Percentiles rank a stretch among this genome's conserved stretches.
Conservation (phyloP, 2,888 invertebrate species). For the Xylocampa areola region DNA sequence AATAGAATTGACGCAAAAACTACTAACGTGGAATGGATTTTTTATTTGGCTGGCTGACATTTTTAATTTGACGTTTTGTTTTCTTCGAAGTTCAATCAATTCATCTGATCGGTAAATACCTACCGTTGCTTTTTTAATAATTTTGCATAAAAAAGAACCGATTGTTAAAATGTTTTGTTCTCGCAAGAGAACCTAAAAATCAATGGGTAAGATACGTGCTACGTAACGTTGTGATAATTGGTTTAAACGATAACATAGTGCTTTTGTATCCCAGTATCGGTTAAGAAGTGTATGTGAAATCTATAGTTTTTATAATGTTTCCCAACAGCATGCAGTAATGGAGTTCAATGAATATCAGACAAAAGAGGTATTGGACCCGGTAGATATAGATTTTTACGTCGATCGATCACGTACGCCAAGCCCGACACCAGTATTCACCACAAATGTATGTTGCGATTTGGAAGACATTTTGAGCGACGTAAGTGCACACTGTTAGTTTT, state of each 20-base stretch:
- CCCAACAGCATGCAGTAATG: conserved; percentile 86
- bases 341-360: conserved; percentile 84
- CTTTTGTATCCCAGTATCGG: conserved; percentile 51
- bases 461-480: conserved; percentile 89
- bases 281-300: conserved; percentile 70
- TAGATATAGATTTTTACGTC: conserved; percentile 78
- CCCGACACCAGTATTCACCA: conserved; percentile 80
- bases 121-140: conserved; percentile 62
- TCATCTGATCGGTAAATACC: conserved; percentile 59
- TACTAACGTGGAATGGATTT: conserved; percentile 59
- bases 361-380: conserved; percentile 83
- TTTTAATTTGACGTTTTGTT: conserved; percentile 72
- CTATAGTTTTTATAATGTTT: conserved; percentile 72
- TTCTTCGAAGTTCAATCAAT: conserved; percentile 59
- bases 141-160: conserved; percentile 44
- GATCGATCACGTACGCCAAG: conserved; percentile 79
- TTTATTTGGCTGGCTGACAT: conserved; percentile 56
- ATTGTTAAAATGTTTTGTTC: conserved; percentile 83
- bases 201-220: conserved; percentile 82
- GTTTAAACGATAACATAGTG: conserved; percentile 49
- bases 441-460: conserved; percentile 83
- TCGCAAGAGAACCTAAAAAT: conserved; percentile 86
- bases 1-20: too few relatives aligned
- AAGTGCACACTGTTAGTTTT: conserved; percentile 68
- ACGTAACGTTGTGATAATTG: conserved; percentile 31